Evolutionary conservation across 1,140 invertebrate genomes (phyloP), one percentile per base, ranked within the genome.

Genomic region (Danaus plexippus): DNA sequence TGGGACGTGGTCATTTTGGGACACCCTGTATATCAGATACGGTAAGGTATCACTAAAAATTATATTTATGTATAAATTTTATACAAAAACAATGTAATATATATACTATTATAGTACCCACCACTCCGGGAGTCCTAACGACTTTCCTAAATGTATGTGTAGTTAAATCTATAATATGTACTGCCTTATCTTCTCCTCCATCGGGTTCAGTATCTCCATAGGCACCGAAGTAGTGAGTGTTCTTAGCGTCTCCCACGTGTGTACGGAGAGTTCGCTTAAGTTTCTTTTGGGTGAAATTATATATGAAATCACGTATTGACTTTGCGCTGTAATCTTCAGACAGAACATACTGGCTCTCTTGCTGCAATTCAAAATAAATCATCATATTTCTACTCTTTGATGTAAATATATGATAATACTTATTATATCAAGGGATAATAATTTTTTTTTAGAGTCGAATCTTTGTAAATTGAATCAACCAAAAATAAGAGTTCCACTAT

Each of bases 311-410:
- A 51, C 90, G 69, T 9, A 93, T 61, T 46, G 88, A 88, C 58
- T 84, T 76, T 18, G 88, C 88, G 58, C 80, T 90, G 52, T 91
- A 88, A n/a, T 88, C 81, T 41, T 87, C 88, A 60, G 90, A 71
- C 71, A 94, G 87, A 2, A 93, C 76, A 67, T 91, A 92, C 63
- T 93, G 92, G 63, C 87, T 90, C 75, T 94, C 92, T 70, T 90
- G 88, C 92, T 93, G 63, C 52, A 90, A 89, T 32, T 32, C 1
- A 32, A 32, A 7, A 32, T 32, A 2, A 32, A 32, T 32, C 22
- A 32, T 6, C 1, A 32, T 32, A 32, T 32, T 32, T 7, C 4
- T 7, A 0, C 22, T 6, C 7, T 32, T 32, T 32, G 0, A 32
- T 32, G 7, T 32, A 3, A 32, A 32, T 15, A 3, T 15, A 15